phyloP scores from a whole-genome alignment of 2,797 vertebrate genomes.

The Poecile montanus region DNA sequence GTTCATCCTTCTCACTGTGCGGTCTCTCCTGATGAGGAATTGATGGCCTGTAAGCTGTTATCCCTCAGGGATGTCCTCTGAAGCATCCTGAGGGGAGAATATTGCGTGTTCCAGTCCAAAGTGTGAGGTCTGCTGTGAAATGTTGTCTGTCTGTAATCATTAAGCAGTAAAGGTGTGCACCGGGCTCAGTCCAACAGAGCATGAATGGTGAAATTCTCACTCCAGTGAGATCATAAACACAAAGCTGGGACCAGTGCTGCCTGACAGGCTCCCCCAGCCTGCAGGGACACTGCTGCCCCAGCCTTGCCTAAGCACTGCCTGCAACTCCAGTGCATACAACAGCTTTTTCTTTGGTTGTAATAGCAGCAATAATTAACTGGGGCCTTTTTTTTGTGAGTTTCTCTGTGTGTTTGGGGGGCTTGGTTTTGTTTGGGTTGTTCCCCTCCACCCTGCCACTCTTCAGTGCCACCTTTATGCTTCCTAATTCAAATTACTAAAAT shows the following conservation, averaged over 20 bases:
- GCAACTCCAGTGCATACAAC: fast-evolving
- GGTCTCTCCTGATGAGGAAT: neutral
- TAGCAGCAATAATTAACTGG: neutral
- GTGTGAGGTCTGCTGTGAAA: neutral
- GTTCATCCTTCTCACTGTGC: neutral
- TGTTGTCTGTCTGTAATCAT: neutral
- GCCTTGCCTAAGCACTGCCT: neutral
- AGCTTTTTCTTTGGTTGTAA: neutral
- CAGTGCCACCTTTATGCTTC: neutral
- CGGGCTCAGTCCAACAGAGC: neutral
- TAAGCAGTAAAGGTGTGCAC: neutral
- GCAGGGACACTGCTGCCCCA: neutral
- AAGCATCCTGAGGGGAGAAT: neutral
- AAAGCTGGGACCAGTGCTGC: neutral
- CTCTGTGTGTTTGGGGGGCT: neutral
- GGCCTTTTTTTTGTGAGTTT: neutral
- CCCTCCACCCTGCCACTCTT: neutral
- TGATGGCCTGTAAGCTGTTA: neutral
- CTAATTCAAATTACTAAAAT: neutral
- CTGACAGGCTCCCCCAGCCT: neutral
- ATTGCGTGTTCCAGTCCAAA: neutral
- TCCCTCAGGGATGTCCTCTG: neutral
- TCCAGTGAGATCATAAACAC: neutral
- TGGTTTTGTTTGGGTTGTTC: neutral
- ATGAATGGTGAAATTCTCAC: neutral